phyloP scores from a whole-genome alignment of 2,113 vertebrate species.

The Eira barbara region DNA sequence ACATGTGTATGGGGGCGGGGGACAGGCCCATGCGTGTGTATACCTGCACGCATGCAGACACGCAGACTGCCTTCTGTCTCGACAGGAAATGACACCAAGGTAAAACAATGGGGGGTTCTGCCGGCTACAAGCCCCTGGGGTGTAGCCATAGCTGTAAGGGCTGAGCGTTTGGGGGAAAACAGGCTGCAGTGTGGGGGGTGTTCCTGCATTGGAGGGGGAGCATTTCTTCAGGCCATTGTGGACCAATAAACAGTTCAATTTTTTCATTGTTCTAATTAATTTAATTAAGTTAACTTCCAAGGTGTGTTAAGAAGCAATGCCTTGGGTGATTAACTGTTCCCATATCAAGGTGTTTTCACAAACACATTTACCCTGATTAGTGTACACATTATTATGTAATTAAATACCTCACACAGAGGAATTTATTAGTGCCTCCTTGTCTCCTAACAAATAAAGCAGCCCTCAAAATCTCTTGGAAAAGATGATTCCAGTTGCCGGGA shows the following conservation, averaged over 20 bases:
- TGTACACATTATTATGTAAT: constrained; percentile 92
- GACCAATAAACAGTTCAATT: constrained; percentile 88
- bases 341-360: constrained; percentile 91
- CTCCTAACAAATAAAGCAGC: constrained; percentile 87
- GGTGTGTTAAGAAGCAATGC: constrained; percentile 88
- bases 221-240: constrained; percentile 82
- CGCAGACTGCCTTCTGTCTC: constrained; percentile 22
- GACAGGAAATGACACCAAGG: constrained; percentile 68
- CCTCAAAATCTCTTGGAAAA: constrained; percentile 83
- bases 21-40: rapidly evolving
- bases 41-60: background rate
- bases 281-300: constrained; percentile 91
- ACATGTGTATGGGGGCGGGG: rapidly evolving
- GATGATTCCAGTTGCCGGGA: constrained; percentile 73
- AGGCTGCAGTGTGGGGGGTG: constrained; percentile 72
- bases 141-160: constrained; percentile 64
- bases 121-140: constrained; percentile 56
- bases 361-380: constrained; percentile 91
- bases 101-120: constrained; percentile 50
- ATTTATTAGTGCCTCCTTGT: constrained; percentile 89
- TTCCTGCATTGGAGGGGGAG: constrained; percentile 78
- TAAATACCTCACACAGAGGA: constrained; percentile 90
- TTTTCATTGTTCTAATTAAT: constrained; percentile 89
- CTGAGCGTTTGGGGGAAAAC: constrained; percentile 27
- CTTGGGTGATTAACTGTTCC: constrained; percentile 91